Evolutionary conservation across 2,888 invertebrate species (phyloP).

Genomic region (Phalera bucephala): DNA sequence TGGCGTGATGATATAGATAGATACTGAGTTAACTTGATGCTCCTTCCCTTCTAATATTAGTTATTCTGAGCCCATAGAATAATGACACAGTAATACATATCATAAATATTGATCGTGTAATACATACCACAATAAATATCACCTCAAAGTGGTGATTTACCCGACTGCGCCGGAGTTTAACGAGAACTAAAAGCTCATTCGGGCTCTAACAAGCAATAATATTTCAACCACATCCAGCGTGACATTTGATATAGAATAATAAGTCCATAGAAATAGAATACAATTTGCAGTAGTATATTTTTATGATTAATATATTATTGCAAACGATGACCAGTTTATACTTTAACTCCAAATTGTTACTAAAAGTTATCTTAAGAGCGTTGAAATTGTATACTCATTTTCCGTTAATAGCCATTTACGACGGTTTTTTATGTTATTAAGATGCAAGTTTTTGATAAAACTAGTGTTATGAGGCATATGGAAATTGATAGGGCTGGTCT

Average conservation of each 20-base stretch:
- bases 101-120: conserved; percentile 63
- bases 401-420: conserved; percentile 46
- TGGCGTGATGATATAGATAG: no score
- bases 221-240: no score
- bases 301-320: no score
- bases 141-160: conserved; percentile 63
- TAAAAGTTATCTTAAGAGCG: conserved; percentile 47
- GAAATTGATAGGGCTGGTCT: conserved; percentile 23
- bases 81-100: conserved; percentile 48
- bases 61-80: conserved; percentile 37
- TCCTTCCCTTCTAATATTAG: conserved; percentile 15
- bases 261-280: no score
- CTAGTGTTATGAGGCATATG: conserved; percentile 19
- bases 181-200: conserved; percentile 47
- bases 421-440: conserved; percentile 49
- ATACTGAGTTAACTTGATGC: conserved; percentile 6
- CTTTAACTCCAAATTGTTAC: conserved; percentile 45
- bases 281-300: no score
- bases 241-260: no score
- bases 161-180: conserved; percentile 27
- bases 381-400: conserved; percentile 39
- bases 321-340: no score
- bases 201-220: no score
- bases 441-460: conserved; percentile 39
- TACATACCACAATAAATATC: conserved; percentile 58